These are phyloP conservation scores for Aphodius sticticus DNA, from an alignment of 2,888 invertebrate species.

Conservation along the genomic window DNA sequence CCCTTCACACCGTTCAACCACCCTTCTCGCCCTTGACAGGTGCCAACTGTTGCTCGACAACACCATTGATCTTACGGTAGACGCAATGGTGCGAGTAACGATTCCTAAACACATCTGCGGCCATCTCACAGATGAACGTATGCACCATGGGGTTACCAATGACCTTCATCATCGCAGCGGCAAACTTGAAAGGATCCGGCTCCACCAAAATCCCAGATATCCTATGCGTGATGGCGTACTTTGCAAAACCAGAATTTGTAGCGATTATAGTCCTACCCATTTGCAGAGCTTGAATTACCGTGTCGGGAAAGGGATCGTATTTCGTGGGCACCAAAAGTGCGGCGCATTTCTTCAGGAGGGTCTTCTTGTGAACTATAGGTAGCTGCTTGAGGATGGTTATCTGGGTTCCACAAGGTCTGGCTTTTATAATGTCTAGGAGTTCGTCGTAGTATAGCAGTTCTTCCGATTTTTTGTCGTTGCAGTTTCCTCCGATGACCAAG, in stretches of 20 bases:
- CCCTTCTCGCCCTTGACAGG: background rate
- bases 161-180: constrained; percentile 53
- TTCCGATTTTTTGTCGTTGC: constrained; percentile 43
- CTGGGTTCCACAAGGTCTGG: constrained; percentile 51
- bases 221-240: constrained; percentile 50
- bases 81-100: constrained; percentile 51
- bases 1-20: background rate
- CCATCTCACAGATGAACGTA: constrained; percentile 55
- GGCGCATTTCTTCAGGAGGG: constrained; percentile 51
- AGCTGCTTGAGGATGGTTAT: constrained; percentile 54
- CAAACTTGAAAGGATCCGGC: constrained; percentile 51
- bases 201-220: constrained; percentile 54
- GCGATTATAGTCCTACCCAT: constrained; percentile 54
- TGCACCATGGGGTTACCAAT: constrained; percentile 52
- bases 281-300: constrained; percentile 52
- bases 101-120: constrained; percentile 50
- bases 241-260: constrained; percentile 52
- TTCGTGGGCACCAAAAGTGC: constrained; percentile 53
- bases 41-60: constrained; percentile 37
- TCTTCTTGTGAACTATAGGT: constrained; percentile 54
- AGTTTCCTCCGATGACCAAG: constrained; percentile 54
- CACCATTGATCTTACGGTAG: constrained; percentile 45
- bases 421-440: constrained; percentile 49
- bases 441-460: constrained; percentile 52
- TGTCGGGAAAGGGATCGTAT: constrained; percentile 53